Conservation (phyloP, 2,888 invertebrate genomes). For the Troglohyphantes excavatus region DNA sequence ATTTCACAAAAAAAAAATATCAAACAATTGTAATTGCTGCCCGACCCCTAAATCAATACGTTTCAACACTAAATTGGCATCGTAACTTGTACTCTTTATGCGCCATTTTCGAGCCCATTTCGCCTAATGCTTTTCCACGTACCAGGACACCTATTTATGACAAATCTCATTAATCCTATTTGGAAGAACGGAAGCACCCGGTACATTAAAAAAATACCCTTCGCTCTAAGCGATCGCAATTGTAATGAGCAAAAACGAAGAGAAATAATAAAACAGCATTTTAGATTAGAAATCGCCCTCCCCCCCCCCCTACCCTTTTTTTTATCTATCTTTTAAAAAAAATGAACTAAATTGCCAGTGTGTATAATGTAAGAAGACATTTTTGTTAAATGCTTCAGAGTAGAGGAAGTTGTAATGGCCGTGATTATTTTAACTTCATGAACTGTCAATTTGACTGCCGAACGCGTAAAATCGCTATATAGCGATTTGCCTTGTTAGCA, state of each 20-base stretch:
- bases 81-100: conserved; percentile 8
- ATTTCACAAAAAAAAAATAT: too few relatives aligned
- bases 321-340: background rate
- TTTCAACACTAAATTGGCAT: conserved; percentile 26
- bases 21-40: conserved; percentile 31
- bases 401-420: background rate
- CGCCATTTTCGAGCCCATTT: conserved; percentile 43
- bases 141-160: conserved; percentile 45
- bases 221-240: conserved; percentile 47
- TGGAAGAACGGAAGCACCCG: background rate
- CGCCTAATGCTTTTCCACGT: conserved; percentile 35
- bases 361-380: background rate
- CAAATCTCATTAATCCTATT: conserved; percentile 64
- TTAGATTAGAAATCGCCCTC: background rate
- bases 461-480: background rate
- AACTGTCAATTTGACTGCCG: conserved; percentile 4
- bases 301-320: too few relatives aligned
- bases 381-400: background rate
- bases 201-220: conserved; percentile 8
- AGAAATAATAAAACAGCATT: conserved; percentile 4
- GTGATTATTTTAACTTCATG: conserved; percentile 14
- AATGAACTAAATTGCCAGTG: background rate
- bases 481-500: background rate
- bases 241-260: conserved; percentile 44
- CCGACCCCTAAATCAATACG: conserved; percentile 42